These are phyloP conservation scores for Caenorhabditis briggsae DNA, from an alignment of 1,140 invertebrate species.

Conservation along the genomic window DNA sequence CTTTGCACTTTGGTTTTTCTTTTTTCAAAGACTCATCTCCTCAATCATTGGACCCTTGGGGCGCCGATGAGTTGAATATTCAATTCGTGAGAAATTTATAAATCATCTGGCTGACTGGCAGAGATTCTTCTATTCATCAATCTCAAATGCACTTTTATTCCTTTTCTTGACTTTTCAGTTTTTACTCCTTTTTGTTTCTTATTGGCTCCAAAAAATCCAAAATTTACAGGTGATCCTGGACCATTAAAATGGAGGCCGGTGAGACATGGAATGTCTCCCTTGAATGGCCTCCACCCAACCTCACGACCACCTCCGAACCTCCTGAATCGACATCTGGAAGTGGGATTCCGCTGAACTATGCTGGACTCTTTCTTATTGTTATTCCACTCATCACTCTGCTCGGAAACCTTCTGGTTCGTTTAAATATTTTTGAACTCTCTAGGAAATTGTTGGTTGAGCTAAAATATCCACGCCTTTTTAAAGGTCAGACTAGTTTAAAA, in stretches of 20 bases:
- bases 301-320: neutral
- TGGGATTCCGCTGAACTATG: conserved; percentile 26
- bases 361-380: conserved; percentile 83
- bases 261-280: conserved; percentile 55
- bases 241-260: conserved; percentile 34
- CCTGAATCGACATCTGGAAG: neutral
- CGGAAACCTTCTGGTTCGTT: conserved; percentile 86
- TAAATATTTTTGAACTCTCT: neutral
- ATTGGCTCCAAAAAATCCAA: neutral
- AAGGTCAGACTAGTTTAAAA: neutral
- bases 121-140: neutral
- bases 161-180: neutral
- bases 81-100: neutral
- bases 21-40: neutral
- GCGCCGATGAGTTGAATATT: conserved; percentile 10
- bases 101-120: neutral
- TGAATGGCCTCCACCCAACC: conserved; percentile 46
- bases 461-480: neutral
- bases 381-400: conserved; percentile 87
- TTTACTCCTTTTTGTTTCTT: neutral
- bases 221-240: conserved; percentile 20
- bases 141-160: neutral
- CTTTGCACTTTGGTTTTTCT: neutral
- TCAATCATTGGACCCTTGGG: conserved; percentile 3
- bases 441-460: neutral